Evolutionary conservation across 2,797 vertebrate genomes (phyloP), one percentile per base, ranked within the genome.

Genomic region (Lepidocolaptes lacrymiger): DNA sequence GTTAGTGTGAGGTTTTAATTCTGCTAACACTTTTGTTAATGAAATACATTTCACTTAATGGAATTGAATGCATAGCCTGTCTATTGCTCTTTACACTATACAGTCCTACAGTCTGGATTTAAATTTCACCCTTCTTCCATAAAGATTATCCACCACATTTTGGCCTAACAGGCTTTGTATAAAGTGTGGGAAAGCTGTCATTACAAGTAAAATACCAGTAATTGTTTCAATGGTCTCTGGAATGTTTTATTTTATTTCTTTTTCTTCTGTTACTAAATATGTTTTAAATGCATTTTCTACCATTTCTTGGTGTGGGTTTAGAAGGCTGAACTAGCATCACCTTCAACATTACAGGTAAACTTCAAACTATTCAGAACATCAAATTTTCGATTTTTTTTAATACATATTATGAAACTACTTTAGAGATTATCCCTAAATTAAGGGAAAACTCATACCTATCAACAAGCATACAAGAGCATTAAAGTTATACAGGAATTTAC

Each of bases 11-110:
- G 63, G 59, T 78, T 95, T 94, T 90, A 92, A 90, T 91, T 94
- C 78, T 93, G 55, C 84, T 87, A 95, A 94, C 92, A 95, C 91
- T 92, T 96, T 84, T 85, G 88, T 96, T 93, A 96, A 90, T 96
- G 80, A 94, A 97, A 97, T 96, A 92, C 73, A 92, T 93, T 81
- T 91, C 75, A 87, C 51, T 93, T 95, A 93, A 92, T 94, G 89
- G 85, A 95, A 96, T 94, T 96, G 95, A 97, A 69, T 56, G 49
- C 91, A 86, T 85, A 91, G 94, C n/a, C 58, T 80, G 66, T 88
- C 75, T 95, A 63, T 59, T 93, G 92, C 73, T 78, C 36, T 88
- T 94, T 95, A 92, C 64, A 61, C 75, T 94, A 55, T 73, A 85
- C 82, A 88, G 66, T 82, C 84, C 86, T 95, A 32, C 90, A 95